These are phyloP conservation scores for Tetragonula clypearis DNA, from an alignment of 1,140 invertebrate species.

Conservation along the genomic window DNA sequence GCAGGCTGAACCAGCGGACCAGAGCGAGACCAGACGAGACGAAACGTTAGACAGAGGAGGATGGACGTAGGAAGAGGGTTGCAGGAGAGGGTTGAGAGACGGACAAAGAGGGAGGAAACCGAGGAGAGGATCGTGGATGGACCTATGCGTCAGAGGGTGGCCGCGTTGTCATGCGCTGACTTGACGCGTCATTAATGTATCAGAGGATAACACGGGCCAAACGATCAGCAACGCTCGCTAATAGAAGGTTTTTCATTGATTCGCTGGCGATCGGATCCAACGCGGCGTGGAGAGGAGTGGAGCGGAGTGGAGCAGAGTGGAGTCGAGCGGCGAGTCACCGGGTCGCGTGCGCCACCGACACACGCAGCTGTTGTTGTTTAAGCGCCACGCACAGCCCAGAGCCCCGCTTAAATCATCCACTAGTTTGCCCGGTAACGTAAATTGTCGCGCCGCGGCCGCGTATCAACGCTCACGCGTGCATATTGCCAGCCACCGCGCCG, in stretches of 20 bases:
- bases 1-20: not conserved
- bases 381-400: constrained; percentile 15
- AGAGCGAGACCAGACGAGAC: not conserved
- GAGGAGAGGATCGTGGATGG: constrained; percentile 51
- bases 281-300: not conserved
- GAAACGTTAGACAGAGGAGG: not conserved
- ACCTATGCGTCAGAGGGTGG: constrained; percentile 59
- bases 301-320: too few relatives aligned
- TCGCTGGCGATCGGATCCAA: not conserved
- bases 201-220: constrained; percentile 63
- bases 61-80: not conserved
- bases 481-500: constrained; percentile 29
- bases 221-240: constrained; percentile 36
- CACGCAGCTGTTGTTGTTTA: constrained; percentile 59
- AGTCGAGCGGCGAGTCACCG: not conserved
- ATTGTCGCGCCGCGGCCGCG: constrained; percentile 56
- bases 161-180: constrained; percentile 70
- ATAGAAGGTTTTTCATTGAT: constrained; percentile 18
- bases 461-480: constrained; percentile 51
- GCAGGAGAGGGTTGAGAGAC: not conserved
- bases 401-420: constrained; percentile 57
- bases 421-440: constrained; percentile 59
- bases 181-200: constrained; percentile 71
- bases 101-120: not conserved
- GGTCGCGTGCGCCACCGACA: constrained; percentile 1